phyloP scores from a whole-genome alignment of 2,113 vertebrate species.

The Ardeotis arabs region DNA sequence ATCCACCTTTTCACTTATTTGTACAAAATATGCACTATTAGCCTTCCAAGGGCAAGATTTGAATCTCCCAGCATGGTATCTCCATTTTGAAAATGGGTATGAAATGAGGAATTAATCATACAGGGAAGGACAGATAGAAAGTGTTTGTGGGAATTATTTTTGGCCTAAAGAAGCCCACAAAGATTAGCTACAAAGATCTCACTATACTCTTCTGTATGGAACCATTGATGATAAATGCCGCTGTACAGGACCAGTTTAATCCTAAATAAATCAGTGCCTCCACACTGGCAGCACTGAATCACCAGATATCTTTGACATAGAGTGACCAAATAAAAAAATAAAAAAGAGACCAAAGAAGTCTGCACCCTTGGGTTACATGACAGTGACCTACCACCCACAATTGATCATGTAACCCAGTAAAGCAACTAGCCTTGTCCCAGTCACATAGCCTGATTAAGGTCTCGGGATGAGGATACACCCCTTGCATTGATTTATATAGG shows the following conservation, averaged over 20 bases:
- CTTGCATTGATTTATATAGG: not conserved
- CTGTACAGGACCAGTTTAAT: not conserved
- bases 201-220: conserved; percentile 12
- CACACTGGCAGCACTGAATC: not conserved
- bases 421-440: not conserved
- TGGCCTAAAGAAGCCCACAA: conserved; percentile 32
- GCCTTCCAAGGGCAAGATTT: not conserved
- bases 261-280: not conserved
- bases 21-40: not conserved
- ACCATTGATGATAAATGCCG: conserved; percentile 21
- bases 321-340: not conserved
- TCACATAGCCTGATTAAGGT: not conserved
- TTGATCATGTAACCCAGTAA: not conserved
- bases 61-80: not conserved
- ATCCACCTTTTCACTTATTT: not conserved
- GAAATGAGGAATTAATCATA: conserved; percentile 25
- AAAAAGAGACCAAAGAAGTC: not conserved
- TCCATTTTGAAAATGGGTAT: not conserved
- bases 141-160: conserved; percentile 58
- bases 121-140: not conserved
- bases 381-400: not conserved
- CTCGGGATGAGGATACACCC: not conserved
- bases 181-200: conserved; percentile 35
- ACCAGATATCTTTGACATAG: not conserved
- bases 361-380: not conserved